Evolutionary conservation across 2,113 vertebrate genomes (phyloP).

Genomic region (Lepus timidus): DNA sequence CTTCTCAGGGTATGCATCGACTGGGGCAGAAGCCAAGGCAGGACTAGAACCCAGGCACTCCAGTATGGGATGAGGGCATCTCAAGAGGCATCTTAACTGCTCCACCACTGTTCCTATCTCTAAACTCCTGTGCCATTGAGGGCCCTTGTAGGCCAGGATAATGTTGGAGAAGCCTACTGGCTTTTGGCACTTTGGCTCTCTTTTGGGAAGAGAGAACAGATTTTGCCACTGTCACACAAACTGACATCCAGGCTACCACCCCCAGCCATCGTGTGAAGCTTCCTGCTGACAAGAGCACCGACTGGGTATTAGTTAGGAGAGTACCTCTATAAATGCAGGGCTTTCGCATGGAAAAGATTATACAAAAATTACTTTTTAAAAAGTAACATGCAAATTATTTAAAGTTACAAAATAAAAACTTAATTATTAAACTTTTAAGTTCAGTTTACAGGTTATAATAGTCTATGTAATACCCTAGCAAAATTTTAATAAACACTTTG

Average conservation of each 20-base stretch:
- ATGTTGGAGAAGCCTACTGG: background rate
- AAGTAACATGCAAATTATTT: constrained; percentile 53
- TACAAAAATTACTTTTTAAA: constrained; percentile 8
- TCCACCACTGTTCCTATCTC: too few relatives aligned
- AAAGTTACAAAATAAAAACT: constrained; percentile 58
- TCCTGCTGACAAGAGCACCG: background rate
- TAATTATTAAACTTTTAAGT: constrained; percentile 59
- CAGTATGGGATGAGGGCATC: too few relatives aligned
- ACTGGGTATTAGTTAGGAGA: background rate
- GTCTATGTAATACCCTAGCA: background rate
- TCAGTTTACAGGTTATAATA: constrained; percentile 16
- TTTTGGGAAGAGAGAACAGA: background rate
- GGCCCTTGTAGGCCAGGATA: background rate
- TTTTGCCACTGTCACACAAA: background rate
- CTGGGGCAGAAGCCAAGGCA: too few relatives aligned
- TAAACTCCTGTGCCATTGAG: background rate
- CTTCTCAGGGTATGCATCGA: too few relatives aligned
- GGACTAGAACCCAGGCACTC: too few relatives aligned
- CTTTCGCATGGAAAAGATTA: background rate
- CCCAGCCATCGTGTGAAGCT: background rate
- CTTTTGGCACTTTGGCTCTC: background rate
- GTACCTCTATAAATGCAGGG: background rate
- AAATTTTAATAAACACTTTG: constrained; percentile 57
- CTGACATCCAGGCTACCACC: background rate
- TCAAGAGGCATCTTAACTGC: too few relatives aligned